Conservation (phyloP, 2,888 invertebrate genomes). For the Eledone cirrhosa region DNA sequence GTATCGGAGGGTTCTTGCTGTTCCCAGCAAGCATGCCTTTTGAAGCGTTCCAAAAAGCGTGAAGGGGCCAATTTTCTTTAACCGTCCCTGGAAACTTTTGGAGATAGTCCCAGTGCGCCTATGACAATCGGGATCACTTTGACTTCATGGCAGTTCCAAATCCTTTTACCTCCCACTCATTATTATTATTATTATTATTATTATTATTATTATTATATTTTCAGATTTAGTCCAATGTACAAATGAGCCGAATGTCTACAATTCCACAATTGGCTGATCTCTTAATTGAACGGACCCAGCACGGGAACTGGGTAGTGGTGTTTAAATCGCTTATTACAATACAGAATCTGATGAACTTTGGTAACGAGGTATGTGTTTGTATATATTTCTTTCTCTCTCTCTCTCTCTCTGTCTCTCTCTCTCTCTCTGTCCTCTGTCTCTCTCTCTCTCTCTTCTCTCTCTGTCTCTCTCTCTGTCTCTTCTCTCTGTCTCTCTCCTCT, state of each 20-base stretch:
- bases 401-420: background rate
- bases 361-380: conserved; percentile 85
- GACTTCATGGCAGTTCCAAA: too few species aligned
- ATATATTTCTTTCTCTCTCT: background rate
- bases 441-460: background rate
- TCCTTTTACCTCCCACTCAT: too few species aligned
- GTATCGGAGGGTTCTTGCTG: too few species aligned
- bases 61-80: too few species aligned
- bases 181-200: too few species aligned
- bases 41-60: too few species aligned
- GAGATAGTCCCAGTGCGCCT: too few species aligned
- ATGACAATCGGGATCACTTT: too few species aligned
- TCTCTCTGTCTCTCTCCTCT: background rate
- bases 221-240: conserved; percentile 99
- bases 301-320: conserved; percentile 98
- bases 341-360: conserved; percentile 99
- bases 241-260: conserved; percentile 98
- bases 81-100: too few species aligned
- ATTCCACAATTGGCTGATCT: conserved; percentile 99
- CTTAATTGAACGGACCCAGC: conserved; percentile 96
- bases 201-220: conserved; percentile 65
- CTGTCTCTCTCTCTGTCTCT: background rate
- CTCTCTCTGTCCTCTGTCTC: background rate
- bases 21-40: too few species aligned
- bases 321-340: conserved; percentile 98